Conservation (phyloP, 2,797 vertebrate genomes). For the Merluccius polli region DNA sequence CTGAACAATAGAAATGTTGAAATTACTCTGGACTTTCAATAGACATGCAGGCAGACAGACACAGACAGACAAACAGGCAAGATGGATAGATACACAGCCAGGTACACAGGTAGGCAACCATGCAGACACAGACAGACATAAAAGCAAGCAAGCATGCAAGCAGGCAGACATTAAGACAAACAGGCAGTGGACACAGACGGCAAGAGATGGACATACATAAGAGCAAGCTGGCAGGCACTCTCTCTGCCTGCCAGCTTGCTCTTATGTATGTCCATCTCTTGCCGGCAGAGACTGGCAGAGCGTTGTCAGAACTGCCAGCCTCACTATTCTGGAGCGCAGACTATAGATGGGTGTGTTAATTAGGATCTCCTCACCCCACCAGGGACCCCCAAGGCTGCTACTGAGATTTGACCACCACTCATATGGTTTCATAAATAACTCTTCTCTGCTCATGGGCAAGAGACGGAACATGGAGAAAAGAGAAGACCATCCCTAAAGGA, state of each 20-base stretch:
- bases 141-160: not conserved
- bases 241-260: too few relatives aligned
- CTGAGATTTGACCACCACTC: conserved; percentile 46
- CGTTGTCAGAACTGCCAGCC: conserved; percentile 37
- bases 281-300: conserved; percentile 40
- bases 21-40: not conserved
- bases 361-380: conserved; percentile 41
- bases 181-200: not conserved
- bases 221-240: conserved; percentile 36
- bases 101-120: not conserved
- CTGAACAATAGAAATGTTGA: not conserved
- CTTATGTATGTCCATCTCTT: too few relatives aligned
- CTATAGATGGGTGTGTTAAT: conserved; percentile 60
- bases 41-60: not conserved
- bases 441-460: not conserved
- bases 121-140: too few relatives aligned
- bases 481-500: not conserved
- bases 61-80: not conserved
- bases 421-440: conserved; percentile 38
- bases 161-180: not conserved
- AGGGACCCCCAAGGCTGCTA: conserved; percentile 42
- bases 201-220: conserved; percentile 16
- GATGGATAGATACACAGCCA: not conserved
- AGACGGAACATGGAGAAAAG: not conserved
- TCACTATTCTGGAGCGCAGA: conserved; percentile 30